Percentiles rank a stretch among this genome's conserved stretches.
These are phyloP conservation scores for Montipora sp. DNA, from an alignment of 64 coral and sea anemone genomes.

Conservation along the genomic window DNA sequence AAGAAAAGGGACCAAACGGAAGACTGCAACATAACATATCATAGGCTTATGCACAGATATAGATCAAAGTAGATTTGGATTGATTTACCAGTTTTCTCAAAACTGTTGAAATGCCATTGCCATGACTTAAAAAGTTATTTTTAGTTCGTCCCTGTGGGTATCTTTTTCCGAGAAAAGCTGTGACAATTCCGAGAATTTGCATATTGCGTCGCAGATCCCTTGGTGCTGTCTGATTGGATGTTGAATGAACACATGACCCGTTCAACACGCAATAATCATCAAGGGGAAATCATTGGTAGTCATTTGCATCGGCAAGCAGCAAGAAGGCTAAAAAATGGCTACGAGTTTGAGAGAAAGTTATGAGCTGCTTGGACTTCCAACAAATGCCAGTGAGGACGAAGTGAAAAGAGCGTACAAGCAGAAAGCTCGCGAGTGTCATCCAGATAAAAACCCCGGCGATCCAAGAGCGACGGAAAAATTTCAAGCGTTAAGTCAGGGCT, in stretches of 20 bases:
- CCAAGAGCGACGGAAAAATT: slow-evolving; percentile 71
- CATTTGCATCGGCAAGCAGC: not conserved
- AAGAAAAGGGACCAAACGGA: too few species aligned
- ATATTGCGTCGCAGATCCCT: not conserved
- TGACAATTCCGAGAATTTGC: slow-evolving; percentile 30
- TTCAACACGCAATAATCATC: too few species aligned
- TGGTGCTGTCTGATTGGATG: slow-evolving; percentile 4
- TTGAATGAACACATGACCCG: not conserved
- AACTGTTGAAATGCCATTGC: too few species aligned
- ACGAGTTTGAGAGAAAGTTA: slow-evolving; percentile 68
- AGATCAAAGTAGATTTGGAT: too few species aligned
- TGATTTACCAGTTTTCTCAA: too few species aligned
- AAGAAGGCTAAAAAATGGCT: slow-evolving; percentile 27
- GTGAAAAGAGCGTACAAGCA: slow-evolving; percentile 74
- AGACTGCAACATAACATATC: too few species aligned
- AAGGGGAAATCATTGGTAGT: not conserved
- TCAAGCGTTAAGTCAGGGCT: slow-evolving; percentile 63
- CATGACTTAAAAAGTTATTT: not conserved
- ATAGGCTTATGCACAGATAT: too few species aligned
- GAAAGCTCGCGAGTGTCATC: slow-evolving; percentile 74
- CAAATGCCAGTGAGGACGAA: slow-evolving; percentile 66
- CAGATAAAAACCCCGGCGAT: slow-evolving; percentile 71
- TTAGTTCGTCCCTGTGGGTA: not conserved
- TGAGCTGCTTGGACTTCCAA: slow-evolving; percentile 56
- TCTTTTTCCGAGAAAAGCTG: not conserved